phyloP scores from a whole-genome alignment of 2,888 invertebrate genomes.

The Tethea ocularis region DNA sequence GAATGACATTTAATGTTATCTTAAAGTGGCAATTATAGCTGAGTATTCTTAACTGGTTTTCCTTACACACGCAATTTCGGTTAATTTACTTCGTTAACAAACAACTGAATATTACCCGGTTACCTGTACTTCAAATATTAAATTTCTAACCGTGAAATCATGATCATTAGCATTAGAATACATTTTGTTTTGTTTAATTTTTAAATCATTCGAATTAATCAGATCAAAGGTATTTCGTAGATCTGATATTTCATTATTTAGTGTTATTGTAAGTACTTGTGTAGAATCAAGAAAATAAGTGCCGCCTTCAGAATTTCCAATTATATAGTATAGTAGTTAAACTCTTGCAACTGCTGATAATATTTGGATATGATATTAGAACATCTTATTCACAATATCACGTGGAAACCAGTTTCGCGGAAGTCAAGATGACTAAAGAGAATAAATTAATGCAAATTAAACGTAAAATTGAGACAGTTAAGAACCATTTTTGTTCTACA shows the following conservation, averaged over 20 bases:
- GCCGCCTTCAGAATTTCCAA: constrained; percentile 15
- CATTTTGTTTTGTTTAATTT: no score
- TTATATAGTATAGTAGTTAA: not conserved
- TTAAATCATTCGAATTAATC: not conserved
- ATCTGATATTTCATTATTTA: not conserved
- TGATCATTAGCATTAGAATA: not conserved
- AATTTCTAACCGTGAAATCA: no score
- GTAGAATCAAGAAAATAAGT: not conserved
- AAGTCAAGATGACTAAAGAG: not conserved
- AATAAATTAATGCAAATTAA: not conserved
- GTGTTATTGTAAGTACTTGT: not conserved
- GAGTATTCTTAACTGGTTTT: not conserved
- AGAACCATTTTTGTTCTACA: not conserved
- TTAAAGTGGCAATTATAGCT: not conserved
- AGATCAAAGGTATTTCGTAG: not conserved
- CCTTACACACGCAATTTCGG: no score
- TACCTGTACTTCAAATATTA: no score
- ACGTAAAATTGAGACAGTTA: not conserved
- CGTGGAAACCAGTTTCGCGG: constrained; percentile 25
- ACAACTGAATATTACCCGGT: not conserved
- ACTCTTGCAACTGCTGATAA: constrained; percentile 18
- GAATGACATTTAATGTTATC: not conserved
- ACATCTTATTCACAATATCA: constrained; percentile 34
- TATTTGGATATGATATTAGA: constrained; percentile 29
- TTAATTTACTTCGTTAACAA: not conserved